Evolutionary conservation across 2,113 vertebrate species (phyloP).

Genomic region (Salvelinus namaycush): DNA sequence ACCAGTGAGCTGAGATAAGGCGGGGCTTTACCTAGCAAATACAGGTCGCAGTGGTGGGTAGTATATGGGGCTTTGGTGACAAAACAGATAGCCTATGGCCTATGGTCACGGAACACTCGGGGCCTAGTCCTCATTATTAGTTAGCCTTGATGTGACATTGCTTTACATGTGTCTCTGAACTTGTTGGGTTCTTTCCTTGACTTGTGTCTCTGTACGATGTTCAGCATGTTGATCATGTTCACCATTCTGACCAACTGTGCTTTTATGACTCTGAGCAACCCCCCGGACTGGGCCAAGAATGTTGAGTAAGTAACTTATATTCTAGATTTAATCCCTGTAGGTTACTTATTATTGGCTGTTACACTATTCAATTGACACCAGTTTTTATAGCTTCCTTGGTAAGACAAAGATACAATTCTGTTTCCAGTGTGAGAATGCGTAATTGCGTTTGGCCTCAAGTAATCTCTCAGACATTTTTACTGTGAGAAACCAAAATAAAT

Average conservation of each 20-base stretch:
- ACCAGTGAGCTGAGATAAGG: too few relatives aligned
- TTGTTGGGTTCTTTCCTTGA: slow-evolving; percentile 80
- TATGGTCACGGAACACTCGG: too few relatives aligned
- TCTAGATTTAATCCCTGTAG: not conserved
- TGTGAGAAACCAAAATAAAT: too few relatives aligned
- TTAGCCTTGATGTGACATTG: not conserved
- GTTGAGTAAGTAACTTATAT: slow-evolving; percentile 92
- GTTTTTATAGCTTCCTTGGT: not conserved
- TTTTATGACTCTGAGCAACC: slow-evolving; percentile 97
- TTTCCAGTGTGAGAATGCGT: not conserved
- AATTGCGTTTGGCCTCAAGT: not conserved
- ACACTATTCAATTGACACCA: too few relatives aligned
- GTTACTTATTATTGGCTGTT: not conserved
- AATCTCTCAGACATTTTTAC: not conserved
- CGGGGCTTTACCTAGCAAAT: too few relatives aligned
- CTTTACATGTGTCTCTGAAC: too few relatives aligned
- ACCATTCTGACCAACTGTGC: slow-evolving; percentile 99
- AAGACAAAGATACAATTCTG: not conserved
- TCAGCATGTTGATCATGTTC: slow-evolving; percentile 99
- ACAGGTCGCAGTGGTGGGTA: too few relatives aligned
- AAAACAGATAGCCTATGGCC: too few relatives aligned
- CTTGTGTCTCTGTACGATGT: slow-evolving; percentile 79
- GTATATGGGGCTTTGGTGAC: too few relatives aligned
- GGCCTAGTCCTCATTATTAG: too few relatives aligned
- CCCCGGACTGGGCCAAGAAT: slow-evolving; percentile 98